Conservation (phyloP, 2,113 vertebrate genomes). For the Toxotes chatareus region DNA sequence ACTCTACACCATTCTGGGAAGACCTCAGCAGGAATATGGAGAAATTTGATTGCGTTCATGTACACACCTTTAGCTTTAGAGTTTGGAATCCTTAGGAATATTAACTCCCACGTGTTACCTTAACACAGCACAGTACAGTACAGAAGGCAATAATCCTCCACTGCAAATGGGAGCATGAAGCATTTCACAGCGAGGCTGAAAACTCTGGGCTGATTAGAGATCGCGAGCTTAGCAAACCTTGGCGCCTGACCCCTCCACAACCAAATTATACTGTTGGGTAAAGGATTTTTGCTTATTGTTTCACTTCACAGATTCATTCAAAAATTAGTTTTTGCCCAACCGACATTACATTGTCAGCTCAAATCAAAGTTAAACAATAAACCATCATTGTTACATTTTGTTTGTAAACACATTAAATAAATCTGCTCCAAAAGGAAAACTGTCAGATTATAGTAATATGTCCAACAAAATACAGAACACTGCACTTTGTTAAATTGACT, state of each 20-base stretch:
- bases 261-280: not conserved
- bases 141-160: not conserved
- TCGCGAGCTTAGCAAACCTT: not conserved
- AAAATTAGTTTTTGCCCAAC: not conserved
- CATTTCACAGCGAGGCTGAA: not conserved
- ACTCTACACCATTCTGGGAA: slow-evolving; percentile 14
- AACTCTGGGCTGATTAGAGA: not conserved
- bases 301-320: slow-evolving; percentile 1
- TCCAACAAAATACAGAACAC: slow-evolving; percentile 13
- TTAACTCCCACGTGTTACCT: not conserved
- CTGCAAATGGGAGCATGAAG: not conserved
- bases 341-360: not conserved
- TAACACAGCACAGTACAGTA: slow-evolving; percentile 8
- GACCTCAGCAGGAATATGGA: slow-evolving; percentile 16
- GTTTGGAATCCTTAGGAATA: not conserved
- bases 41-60: not conserved
- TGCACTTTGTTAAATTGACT: not conserved
- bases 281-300: slow-evolving; percentile 11
- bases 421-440: not conserved
- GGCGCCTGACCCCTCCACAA: not conserved
- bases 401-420: not conserved
- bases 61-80: not conserved
- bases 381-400: not conserved
- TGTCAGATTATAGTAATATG: slow-evolving; percentile 1
- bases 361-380: slow-evolving; percentile 5